phyloP scores from a whole-genome alignment of 2,888 invertebrate species.

The Uropetala carovei region DNA sequence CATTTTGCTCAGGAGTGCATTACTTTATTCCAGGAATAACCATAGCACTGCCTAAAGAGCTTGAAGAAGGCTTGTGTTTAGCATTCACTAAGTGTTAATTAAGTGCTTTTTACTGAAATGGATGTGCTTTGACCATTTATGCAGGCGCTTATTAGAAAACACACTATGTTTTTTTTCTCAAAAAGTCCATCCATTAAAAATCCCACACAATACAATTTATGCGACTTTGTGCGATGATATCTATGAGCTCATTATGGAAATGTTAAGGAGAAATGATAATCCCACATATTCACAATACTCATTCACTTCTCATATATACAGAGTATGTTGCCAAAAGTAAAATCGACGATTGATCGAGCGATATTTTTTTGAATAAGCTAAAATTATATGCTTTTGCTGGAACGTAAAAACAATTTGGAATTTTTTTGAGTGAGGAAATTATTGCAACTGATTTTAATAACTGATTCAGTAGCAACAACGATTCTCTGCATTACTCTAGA shows the following conservation, averaged over 20 bases:
- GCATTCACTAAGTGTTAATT: conserved; percentile 39
- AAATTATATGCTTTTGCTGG: neutral
- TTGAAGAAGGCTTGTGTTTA: conserved; percentile 34
- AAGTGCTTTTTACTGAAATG: conserved; percentile 31
- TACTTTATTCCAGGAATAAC: neutral
- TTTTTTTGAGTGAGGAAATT: neutral
- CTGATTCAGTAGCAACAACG: neutral
- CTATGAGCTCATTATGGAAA: neutral
- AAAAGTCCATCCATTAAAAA: conserved; percentile 40
- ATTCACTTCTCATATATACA: conserved; percentile 6
- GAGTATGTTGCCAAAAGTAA: neutral
- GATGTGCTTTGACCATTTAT: conserved; percentile 33
- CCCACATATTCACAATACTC: neutral
- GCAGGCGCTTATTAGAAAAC: conserved; percentile 51
- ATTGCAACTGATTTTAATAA: neutral
- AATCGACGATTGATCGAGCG: neutral
- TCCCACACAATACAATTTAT: neutral
- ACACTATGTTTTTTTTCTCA: neutral
- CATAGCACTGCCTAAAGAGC: conserved; percentile 42
- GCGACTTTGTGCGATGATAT: conserved; percentile 16
- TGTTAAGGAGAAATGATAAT: neutral
- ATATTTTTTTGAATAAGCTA: neutral
- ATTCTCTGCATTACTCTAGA: neutral
- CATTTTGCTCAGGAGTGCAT: conserved; percentile 33
- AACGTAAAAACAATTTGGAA: neutral